Conservation (phyloP, 2,888 invertebrate species). For the Euphydryas editha region DNA sequence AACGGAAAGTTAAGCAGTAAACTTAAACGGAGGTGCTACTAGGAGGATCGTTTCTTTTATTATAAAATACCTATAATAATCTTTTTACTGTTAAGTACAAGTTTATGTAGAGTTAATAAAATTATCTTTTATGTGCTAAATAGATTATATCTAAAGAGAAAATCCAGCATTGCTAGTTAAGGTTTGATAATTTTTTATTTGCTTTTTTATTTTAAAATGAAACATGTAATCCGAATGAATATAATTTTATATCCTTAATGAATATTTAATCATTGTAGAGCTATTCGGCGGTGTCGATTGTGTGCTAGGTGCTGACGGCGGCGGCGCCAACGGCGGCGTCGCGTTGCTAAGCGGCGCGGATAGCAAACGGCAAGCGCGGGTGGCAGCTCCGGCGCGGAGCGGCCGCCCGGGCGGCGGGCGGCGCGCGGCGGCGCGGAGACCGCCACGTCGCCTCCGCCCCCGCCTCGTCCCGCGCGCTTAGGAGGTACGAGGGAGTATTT, state of each 20-base stretch:
- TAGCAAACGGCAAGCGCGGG: conserved; percentile 46
- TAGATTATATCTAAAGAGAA: no score
- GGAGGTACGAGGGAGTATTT: conserved; percentile 47
- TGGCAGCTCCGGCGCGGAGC: conserved; percentile 54
- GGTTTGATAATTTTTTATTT: no score
- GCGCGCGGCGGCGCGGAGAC: conserved; percentile 32
- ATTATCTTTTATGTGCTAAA: no score
- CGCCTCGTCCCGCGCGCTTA: conserved; percentile 55
- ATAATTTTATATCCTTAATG: not conserved
- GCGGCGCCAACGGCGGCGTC: conserved; percentile 47
- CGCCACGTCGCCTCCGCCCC: conserved; percentile 62
- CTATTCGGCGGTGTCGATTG: conserved; percentile 39
- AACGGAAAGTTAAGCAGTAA: no score
- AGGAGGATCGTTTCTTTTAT: no score
- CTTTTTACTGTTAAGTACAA: no score
- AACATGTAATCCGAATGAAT: no score
- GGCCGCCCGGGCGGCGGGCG: conserved; percentile 28
- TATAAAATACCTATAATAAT: no score
- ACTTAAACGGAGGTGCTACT: no score
- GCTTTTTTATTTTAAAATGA: no score
- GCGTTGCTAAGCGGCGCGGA: conserved; percentile 48
- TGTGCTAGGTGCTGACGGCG: conserved; percentile 50
- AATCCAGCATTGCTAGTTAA: no score
- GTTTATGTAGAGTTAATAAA: no score
- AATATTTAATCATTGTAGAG: conserved; percentile 25